phyloP scores from a whole-genome alignment of 1,140 invertebrate genomes.

The Papilio dardanus region DNA sequence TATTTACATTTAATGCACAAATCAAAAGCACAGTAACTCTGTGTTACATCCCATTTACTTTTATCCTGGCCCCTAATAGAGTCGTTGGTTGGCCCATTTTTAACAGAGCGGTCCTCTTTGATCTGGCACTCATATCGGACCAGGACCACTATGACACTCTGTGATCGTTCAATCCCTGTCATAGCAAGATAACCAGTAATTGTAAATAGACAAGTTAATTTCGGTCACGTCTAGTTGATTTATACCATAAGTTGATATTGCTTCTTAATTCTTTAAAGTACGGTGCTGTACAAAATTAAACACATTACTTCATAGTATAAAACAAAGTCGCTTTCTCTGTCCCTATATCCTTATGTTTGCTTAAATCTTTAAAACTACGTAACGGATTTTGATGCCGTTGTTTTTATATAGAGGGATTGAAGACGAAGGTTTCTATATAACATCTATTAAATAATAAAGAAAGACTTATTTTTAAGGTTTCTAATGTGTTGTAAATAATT shows the following conservation, averaged over 20 bases:
- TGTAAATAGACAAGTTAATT: slow-evolving; percentile 20
- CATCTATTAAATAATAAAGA: too few relatives aligned
- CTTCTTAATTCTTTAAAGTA: not conserved
- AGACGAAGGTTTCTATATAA: too few relatives aligned
- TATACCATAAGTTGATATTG: not conserved
- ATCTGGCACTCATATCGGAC: slow-evolving; percentile 21
- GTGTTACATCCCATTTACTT: slow-evolving; percentile 15
- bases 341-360: too few relatives aligned
- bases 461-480: too few relatives aligned
- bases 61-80: slow-evolving; percentile 29
- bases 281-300: too few relatives aligned
- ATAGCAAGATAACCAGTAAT: slow-evolving; percentile 46
- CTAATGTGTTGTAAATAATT: too few relatives aligned
- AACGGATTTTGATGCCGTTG: too few relatives aligned
- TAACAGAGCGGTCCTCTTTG: slow-evolving; percentile 43
- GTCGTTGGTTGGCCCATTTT: slow-evolving; percentile 38
- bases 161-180: slow-evolving; percentile 49
- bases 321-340: too few relatives aligned
- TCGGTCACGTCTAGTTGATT: not conserved
- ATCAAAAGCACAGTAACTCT: slow-evolving; percentile 23
- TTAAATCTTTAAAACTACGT: too few relatives aligned
- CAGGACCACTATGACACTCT: slow-evolving; percentile 41
- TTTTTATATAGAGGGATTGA: too few relatives aligned
- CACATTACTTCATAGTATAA: too few relatives aligned
- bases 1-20: slow-evolving; percentile 7